These are phyloP conservation scores for Fratercula arctica DNA, from an alignment of 2,797 vertebrate species.

Conservation along the genomic window DNA sequence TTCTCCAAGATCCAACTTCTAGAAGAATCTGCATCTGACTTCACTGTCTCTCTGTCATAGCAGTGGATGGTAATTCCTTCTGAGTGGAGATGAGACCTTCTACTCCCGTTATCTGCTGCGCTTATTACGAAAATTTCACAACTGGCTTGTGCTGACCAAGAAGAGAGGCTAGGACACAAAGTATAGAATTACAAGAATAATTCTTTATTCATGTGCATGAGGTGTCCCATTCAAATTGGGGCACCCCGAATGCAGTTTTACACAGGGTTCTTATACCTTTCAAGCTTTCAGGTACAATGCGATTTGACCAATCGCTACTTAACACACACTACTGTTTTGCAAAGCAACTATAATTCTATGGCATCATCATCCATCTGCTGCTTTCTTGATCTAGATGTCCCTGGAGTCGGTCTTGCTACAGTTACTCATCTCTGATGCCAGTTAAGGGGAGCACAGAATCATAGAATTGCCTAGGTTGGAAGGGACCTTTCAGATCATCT, in stretches of 20 bases:
- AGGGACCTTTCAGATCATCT: too few species aligned
- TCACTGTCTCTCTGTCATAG: too few species aligned
- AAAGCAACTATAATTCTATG: not conserved
- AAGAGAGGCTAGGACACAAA: not conserved
- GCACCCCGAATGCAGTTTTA: not conserved
- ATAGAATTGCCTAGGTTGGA: too few species aligned
- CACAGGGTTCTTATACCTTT: not conserved
- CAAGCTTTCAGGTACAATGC: not conserved
- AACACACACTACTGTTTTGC: not conserved
- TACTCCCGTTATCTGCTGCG: not conserved
- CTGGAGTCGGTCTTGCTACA: not conserved
- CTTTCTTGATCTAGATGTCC: not conserved
- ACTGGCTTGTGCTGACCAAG: not conserved
- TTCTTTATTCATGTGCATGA: not conserved
- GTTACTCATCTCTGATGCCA: not conserved
- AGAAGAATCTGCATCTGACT: not conserved
- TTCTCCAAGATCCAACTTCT: not conserved
- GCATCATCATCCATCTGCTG: not conserved
- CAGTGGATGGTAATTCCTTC: not conserved
- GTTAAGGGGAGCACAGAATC: not conserved
- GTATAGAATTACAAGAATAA: not conserved
- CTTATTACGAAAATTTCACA: not conserved
- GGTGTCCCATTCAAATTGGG: not conserved
- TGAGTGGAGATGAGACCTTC: not conserved
- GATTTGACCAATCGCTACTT: not conserved